phyloP scores from a whole-genome alignment of 2,888 invertebrate species.

The Scaptomyza reducta region DNA sequence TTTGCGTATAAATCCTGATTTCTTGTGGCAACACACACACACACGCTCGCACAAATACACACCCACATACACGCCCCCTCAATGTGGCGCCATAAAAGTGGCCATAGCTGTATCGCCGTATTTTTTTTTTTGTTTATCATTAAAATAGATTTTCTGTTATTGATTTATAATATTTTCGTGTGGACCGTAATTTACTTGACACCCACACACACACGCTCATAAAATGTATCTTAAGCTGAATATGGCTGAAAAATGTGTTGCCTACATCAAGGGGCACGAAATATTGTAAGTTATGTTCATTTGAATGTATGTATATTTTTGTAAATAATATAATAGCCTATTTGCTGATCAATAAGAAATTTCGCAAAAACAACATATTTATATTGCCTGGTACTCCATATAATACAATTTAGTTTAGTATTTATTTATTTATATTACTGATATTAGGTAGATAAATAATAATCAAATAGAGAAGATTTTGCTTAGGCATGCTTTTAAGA shows the following conservation, averaged over 20 bases:
- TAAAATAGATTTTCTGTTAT: constrained; percentile 62
- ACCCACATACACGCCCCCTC: background rate
- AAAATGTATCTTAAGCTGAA: constrained; percentile 13
- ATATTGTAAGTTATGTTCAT: background rate
- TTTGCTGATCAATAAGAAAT: no score
- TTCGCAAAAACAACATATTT: no score
- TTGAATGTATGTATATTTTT: background rate
- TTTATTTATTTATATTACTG: no score
- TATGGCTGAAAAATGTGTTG: constrained; percentile 21
- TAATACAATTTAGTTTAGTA: no score
- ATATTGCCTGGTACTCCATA: no score
- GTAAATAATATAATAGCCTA: no score
- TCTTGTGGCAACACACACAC: constrained; percentile 15
- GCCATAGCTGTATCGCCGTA: constrained; percentile 25
- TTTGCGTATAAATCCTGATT: constrained; percentile 55
- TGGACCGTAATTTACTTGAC: constrained; percentile 37
- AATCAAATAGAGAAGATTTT: no score
- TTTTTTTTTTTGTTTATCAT: constrained; percentile 56
- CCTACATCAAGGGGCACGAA: constrained; percentile 25
- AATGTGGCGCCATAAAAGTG: constrained; percentile 47
- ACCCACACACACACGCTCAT: constrained; percentile 3
- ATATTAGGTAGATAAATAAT: no score
- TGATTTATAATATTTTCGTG: constrained; percentile 68
- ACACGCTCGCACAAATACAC: background rate
- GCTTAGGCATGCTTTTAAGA: no score